Conservation (phyloP, 2,888 invertebrate genomes). For the Tetramorium bicarinatum region DNA sequence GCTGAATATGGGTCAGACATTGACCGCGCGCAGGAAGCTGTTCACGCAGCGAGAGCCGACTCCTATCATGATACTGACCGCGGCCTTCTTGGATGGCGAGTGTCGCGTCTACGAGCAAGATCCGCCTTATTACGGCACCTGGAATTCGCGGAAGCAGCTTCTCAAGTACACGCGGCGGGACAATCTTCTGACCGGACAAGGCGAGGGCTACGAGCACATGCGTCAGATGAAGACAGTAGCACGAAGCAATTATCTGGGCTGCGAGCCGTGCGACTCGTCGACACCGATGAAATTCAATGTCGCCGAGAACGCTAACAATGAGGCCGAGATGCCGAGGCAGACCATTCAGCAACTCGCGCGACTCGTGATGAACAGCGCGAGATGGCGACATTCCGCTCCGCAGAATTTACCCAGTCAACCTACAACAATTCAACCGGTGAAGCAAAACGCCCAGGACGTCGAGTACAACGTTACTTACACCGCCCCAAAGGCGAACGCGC, state of each 20-base stretch:
- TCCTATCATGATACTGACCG: slow-evolving; percentile 80
- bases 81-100: slow-evolving; percentile 83
- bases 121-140: slow-evolving; percentile 61
- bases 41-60: slow-evolving; percentile 78
- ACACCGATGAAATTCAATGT: slow-evolving; percentile 80
- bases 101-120: slow-evolving; percentile 70
- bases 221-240: slow-evolving; percentile 71
- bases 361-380: slow-evolving; percentile 84
- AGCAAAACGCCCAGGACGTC: slow-evolving; percentile 16
- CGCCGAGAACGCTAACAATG: slow-evolving; percentile 39
- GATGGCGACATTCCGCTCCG: slow-evolving; percentile 80
- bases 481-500: background rate
- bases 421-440: background rate
- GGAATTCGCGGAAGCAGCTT: slow-evolving; percentile 19
- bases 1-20: slow-evolving; percentile 69
- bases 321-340: slow-evolving; percentile 75
- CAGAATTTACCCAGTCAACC: slow-evolving; percentile 3
- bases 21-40: slow-evolving; percentile 75
- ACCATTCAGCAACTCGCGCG: slow-evolving; percentile 83
- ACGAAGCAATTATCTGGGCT: slow-evolving; percentile 58
- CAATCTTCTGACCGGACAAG: slow-evolving; percentile 79
- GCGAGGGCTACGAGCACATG: slow-evolving; percentile 81
- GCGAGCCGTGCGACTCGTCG: slow-evolving; percentile 80
- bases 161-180: slow-evolving; percentile 60
- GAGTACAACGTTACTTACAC: slow-evolving; percentile 27